Percentiles rank a stretch among this genome's conserved stretches.
phyloP scores from a whole-genome alignment of 2,888 invertebrate genomes.

The Apamea anceps region DNA sequence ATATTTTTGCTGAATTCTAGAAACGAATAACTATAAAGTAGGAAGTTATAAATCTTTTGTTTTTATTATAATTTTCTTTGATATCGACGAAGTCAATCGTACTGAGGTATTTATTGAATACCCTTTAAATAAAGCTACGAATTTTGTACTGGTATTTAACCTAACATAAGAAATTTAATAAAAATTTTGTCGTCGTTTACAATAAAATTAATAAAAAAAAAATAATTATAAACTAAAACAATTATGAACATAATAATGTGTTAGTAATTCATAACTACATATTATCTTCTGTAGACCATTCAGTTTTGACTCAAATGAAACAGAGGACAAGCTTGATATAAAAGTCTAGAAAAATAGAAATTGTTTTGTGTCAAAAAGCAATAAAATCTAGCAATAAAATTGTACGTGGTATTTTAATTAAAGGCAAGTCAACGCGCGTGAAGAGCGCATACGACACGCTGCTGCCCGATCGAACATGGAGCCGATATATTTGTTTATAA shows the following conservation, averaged over 20 bases:
- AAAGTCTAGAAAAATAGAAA: conserved; percentile 5
- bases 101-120: background rate
- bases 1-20: conserved; percentile 10
- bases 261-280: background rate
- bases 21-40: conserved; percentile 53
- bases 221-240: background rate
- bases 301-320: background rate
- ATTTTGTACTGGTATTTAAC: background rate
- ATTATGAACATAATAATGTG: too few species aligned
- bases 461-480: conserved; percentile 41
- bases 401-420: conserved; percentile 59
- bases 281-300: background rate
- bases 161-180: background rate
- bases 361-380: conserved; percentile 15
- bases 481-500: conserved; percentile 68
- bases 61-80: conserved; percentile 29
- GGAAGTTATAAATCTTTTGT: conserved; percentile 42
- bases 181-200: background rate
- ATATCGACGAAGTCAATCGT: conserved; percentile 19
- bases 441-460: conserved; percentile 37
- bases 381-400: conserved; percentile 56
- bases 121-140: background rate
- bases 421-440: conserved; percentile 55
- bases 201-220: background rate
- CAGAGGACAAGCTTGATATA: background rate